Base-by-base conservation (phyloP, 2,888 invertebrate species). In the Parnassius orleans region DNA sequence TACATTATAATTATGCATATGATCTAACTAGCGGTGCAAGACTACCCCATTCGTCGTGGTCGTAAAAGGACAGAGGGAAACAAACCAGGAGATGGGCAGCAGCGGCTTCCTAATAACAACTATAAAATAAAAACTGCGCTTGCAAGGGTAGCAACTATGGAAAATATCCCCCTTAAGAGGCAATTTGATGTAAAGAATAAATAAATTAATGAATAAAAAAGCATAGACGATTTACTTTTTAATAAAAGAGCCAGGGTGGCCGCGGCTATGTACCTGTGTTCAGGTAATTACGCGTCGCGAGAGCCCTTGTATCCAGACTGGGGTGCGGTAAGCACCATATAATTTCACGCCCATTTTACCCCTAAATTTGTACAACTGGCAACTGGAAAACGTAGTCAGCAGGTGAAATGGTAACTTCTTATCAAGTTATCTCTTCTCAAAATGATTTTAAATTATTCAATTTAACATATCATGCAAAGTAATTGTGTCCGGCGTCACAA, bases 251-350 rank as follows among this genome's bases (percentile, higher is more conserved):
- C n/a, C 14, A 24, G 10, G 24, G 10, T 33, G 57, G 41, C 7
- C 43, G 7, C 7, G 42, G 57, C 5, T 41, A n/a, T 50, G 42
- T 15, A 11, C 10, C 57, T 19, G 14, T 42, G 50, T 43, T 51
- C 50, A 19, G 19, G 43, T 51, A 57, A 48, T 48, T 48, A 42
- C 57, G 50, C 15, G 42, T 1, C 15, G 12, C 57, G 50, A 42
- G 50, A 41, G 57, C 50, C 15, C 57, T 57, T 41, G 11, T 10
- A 15, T 9, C 47, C 50, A 42, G 56, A 42, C 57, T 50, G 56
- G 57, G 48, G 48, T 48, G 14, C 48, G 48, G 14, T 42, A 10
- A 50, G 57, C 57, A 57, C 57, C 43, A 42, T 57, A 43, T 57
- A 42, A 56, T 19, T 43, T 50, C 50, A 51, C 57, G 43, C 50